Evolutionary conservation across 2,113 vertebrate species (phyloP).

Genomic region (Eclectus roratus): DNA sequence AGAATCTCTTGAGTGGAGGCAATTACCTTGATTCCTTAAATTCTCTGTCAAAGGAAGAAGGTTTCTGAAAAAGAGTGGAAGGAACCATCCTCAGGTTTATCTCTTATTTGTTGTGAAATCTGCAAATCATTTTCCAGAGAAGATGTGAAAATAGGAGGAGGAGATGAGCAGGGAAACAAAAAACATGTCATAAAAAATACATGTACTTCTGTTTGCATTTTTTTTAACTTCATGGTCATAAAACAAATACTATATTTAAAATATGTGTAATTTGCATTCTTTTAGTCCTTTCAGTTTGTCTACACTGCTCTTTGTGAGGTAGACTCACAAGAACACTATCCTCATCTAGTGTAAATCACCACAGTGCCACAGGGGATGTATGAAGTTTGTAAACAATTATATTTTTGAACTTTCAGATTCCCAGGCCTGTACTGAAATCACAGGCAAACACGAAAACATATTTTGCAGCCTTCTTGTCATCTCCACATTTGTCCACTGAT

Average conservation of each 20-base stretch:
- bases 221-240: neutral
- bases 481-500: neutral
- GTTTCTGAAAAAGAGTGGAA: neutral
- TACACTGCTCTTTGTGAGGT: neutral
- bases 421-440: neutral
- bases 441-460: neutral
- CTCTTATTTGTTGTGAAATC: neutral
- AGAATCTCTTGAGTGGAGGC: constrained; percentile 4
- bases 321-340: neutral
- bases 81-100: neutral
- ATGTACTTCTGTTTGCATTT: neutral
- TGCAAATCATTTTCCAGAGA: neutral
- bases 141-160: neutral
- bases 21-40: constrained; percentile 32
- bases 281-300: neutral
- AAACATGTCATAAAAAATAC: neutral
- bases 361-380: neutral
- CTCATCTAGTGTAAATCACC: neutral
- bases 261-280: neutral
- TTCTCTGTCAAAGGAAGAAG: neutral
- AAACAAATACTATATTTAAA: neutral
- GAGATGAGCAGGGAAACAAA: neutral
- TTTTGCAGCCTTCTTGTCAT: neutral
- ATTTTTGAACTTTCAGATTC: neutral
- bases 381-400: neutral